Percentiles rank a stretch among this genome's conserved stretches.
phyloP scores from a whole-genome alignment of 2,888 invertebrate species.

The Drosophila macrothrix region DNA sequence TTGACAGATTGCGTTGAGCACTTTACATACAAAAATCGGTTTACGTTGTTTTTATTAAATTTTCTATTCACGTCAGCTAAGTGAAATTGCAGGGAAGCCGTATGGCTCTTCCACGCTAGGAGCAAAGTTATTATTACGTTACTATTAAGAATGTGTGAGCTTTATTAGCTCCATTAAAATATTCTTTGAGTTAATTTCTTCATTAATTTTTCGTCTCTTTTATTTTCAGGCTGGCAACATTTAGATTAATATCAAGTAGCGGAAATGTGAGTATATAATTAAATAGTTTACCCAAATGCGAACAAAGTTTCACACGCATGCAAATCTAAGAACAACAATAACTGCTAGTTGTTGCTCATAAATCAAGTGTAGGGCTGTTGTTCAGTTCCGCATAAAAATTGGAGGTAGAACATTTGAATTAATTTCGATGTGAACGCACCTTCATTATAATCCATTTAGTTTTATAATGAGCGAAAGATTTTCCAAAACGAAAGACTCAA shows the following conservation, averaged over 20 bases:
- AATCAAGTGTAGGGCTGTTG: constrained; percentile 13
- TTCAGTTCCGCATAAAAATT: constrained; percentile 3
- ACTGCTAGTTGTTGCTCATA: constrained; percentile 6
- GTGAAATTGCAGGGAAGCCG: constrained; percentile 1
- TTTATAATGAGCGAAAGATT: constrained; percentile 36
- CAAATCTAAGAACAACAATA: constrained; percentile 26
- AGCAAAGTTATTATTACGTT: neutral
- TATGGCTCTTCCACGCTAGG: neutral
- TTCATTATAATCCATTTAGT: constrained; percentile 46
- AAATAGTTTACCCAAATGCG: constrained; percentile 50
- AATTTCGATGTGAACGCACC: constrained; percentile 52
- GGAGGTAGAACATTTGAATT: constrained; percentile 37
- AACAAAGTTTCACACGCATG: constrained; percentile 51
- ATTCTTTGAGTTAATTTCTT: constrained; percentile 37
- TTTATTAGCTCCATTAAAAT: constrained; percentile 24
- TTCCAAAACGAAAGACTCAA: constrained; percentile 57
- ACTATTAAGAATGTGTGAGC: constrained; percentile 7
- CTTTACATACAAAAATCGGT: neutral
- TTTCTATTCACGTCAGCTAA: constrained; percentile 2
- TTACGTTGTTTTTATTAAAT: constrained; percentile 2
- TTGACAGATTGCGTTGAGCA: constrained; percentile 27
- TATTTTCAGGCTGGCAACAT: constrained; percentile 46
- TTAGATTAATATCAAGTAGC: constrained; percentile 34
- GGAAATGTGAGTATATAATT: constrained; percentile 69
- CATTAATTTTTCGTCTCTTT: constrained; percentile 19